Evolutionary conservation across 2,113 vertebrate species (phyloP).

Genomic region (Heterotilapia buettikoferi): DNA sequence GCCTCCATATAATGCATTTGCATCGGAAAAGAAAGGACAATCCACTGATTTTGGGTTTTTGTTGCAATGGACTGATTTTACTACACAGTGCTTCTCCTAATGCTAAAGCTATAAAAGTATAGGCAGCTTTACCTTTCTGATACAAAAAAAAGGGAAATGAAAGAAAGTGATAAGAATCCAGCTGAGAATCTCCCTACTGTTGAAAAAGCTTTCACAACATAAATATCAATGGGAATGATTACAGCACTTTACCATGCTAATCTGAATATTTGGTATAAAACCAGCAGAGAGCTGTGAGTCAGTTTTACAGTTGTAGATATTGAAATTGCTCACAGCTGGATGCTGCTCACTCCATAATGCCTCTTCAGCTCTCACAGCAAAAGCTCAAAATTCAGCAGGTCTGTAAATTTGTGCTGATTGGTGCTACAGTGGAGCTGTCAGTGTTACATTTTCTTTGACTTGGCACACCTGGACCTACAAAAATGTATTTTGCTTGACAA

Average conservation of each 20-base stretch:
- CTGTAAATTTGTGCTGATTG: not conserved
- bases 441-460: not conserved
- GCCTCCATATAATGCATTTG: not conserved
- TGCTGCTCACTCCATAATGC: not conserved
- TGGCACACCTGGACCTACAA: not conserved
- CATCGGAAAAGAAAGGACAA: not conserved
- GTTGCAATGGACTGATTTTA: not conserved
- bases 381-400: not conserved
- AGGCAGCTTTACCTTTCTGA: not conserved
- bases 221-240: not conserved
- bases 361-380: not conserved
- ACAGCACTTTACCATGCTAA: not conserved
- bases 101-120: not conserved
- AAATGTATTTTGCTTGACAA: slow-evolving; percentile 6
- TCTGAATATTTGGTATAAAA: not conserved
- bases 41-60: not conserved
- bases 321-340: not conserved
- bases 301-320: not conserved
- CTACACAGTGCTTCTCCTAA: not conserved
- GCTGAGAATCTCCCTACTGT: not conserved
- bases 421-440: not conserved
- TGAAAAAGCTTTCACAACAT: not conserved
- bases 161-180: not conserved
- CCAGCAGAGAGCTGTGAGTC: not conserved
- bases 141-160: not conserved